Evolutionary conservation across 2,888 invertebrate genomes (phyloP).

Genomic region (Fabriciana adippe): DNA sequence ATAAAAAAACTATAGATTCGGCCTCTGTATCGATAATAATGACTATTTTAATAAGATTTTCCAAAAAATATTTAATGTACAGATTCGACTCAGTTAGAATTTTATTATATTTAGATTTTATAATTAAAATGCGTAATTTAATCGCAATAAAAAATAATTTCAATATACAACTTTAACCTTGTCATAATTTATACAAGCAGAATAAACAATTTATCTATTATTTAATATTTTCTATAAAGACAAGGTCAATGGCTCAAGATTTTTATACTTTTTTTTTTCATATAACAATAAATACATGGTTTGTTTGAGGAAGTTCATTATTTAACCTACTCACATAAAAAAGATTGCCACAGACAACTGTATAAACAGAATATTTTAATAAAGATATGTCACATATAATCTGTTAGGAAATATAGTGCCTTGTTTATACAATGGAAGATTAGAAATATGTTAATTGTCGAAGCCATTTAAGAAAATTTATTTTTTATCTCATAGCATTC

Average conservation of each 20-base stretch:
- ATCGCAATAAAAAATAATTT: no score
- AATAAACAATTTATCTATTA: background rate
- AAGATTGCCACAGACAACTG: constrained; percentile 27
- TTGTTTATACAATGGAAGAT: constrained; percentile 9
- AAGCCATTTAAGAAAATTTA: no score
- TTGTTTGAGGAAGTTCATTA: constrained; percentile 24
- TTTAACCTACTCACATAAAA: constrained; percentile 21
- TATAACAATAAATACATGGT: constrained; percentile 11
- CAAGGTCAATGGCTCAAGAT: constrained; percentile 9
- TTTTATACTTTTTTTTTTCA: constrained; percentile 1
- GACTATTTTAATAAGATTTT: no score
- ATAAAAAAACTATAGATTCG: no score
- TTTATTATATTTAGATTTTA: no score
- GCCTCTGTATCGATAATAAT: no score
- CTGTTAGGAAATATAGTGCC: constrained; percentile 17
- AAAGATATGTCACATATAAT: constrained; percentile 18
- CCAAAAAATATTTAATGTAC: no score
- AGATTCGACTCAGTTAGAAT: no score
- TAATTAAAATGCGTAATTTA: no score
- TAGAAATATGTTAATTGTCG: background rate
- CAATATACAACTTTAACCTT: no score
- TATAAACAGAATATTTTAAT: constrained; percentile 19
- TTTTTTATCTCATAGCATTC: no score
- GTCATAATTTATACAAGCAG: no score
- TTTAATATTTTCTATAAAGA: background rate